Evolutionary conservation across 2,888 invertebrate genomes (phyloP).

Genomic region (Caenorhabditis zanzibari): DNA sequence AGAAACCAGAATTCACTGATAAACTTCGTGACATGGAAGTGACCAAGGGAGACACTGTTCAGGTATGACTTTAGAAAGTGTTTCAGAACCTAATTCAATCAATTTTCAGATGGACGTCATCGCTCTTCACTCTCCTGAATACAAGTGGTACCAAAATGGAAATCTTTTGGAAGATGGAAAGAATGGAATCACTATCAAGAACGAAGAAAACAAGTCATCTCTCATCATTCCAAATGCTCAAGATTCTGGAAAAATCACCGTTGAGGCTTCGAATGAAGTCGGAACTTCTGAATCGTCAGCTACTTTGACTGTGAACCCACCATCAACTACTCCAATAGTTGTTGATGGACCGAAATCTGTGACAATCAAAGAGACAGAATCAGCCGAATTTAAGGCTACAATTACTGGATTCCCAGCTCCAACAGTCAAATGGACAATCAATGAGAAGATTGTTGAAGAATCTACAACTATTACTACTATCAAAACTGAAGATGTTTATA

Average conservation of each 20-base stretch:
- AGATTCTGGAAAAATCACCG: slow-evolving; percentile 84
- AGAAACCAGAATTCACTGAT: slow-evolving; percentile 91
- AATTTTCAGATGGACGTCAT: slow-evolving; percentile 76
- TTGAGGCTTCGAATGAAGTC: slow-evolving; percentile 77
- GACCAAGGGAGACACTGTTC: slow-evolving; percentile 77
- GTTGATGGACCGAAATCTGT: slow-evolving; percentile 70
- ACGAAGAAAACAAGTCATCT: slow-evolving; percentile 78
- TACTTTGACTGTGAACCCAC: slow-evolving; percentile 66
- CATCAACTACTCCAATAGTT: slow-evolving; percentile 70
- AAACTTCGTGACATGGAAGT: slow-evolving; percentile 91
- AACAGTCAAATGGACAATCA: slow-evolving; percentile 83
- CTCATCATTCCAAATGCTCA: slow-evolving; percentile 89
- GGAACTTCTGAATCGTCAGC: slow-evolving; percentile 73
- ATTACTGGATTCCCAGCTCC: slow-evolving; percentile 79
- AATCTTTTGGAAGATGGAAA: slow-evolving; percentile 74
- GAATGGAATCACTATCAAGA: slow-evolving; percentile 75
- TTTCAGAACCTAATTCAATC: not conserved
- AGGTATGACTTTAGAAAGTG: slow-evolving; percentile 3
- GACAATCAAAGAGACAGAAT: slow-evolving; percentile 73
- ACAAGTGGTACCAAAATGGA: slow-evolving; percentile 87
- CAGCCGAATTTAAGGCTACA: slow-evolving; percentile 72
- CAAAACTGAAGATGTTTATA: slow-evolving; percentile 66
- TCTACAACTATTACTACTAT: slow-evolving; percentile 61
- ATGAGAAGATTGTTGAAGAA: slow-evolving; percentile 72
- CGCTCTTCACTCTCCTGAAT: slow-evolving; percentile 86